Evolutionary conservation across 2,888 invertebrate species (phyloP).

Genomic region (Theodoxus fluviatilis): DNA sequence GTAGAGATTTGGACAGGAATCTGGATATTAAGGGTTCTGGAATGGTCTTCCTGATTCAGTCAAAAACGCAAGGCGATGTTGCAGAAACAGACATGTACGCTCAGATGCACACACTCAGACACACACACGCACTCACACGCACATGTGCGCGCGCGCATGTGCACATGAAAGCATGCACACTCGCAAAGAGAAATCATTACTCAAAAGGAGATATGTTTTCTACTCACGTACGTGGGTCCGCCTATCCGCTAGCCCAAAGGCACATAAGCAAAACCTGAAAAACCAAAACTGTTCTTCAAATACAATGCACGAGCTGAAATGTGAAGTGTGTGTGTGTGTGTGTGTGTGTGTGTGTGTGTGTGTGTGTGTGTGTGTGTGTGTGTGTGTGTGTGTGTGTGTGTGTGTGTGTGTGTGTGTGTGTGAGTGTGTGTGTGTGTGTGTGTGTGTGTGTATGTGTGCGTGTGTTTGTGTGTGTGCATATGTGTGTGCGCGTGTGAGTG

Average conservation of each 20-base stretch:
- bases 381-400: conserved; percentile 21
- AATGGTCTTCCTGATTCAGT: too few species aligned
- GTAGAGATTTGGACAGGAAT: too few species aligned
- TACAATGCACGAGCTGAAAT: neutral
- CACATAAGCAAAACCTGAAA: too few species aligned
- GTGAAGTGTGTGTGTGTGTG: neutral
- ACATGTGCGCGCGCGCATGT: neutral
- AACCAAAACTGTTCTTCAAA: too few species aligned
- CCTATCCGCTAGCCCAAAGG: too few species aligned
- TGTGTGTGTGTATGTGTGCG: neutral
- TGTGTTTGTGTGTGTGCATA: neutral
- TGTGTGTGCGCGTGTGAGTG: conserved; percentile 16
- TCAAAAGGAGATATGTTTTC: neutral
- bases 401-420: neutral
- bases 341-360: conserved; percentile 11
- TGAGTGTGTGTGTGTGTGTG: conserved; percentile 6
- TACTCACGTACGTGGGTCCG: too few species aligned
- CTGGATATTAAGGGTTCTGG: too few species aligned
- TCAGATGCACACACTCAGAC: neutral
- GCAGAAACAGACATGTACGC: conserved; percentile 3
- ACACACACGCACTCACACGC: neutral
- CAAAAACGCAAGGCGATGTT: too few species aligned
- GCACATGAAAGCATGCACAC: neutral
- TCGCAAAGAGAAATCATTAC: neutral
- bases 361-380: conserved; percentile 15